Evolutionary conservation across 1,140 invertebrate genomes (phyloP), one percentile per base, ranked within the genome.

Genomic region (Sycobia sp.): DNA sequence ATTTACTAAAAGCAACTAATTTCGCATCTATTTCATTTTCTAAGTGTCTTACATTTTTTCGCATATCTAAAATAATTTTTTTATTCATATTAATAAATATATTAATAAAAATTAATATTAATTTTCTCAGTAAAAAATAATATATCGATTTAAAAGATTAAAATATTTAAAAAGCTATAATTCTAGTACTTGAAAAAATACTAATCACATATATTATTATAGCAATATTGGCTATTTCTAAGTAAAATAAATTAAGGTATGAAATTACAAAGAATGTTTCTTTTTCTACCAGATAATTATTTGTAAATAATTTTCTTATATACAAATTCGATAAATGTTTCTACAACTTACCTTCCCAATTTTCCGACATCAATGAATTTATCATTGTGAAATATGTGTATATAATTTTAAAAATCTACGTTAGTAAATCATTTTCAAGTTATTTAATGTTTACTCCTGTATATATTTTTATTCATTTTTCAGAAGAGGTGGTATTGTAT

Each of bases 21-120:
- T 98, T 98, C 3, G 95, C 84, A 82, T 98, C 96, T 66, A 98
- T 95, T 78, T 98, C 96, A 87, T 97, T 98, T 85, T 98, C 97
- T 25, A 98, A 81, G 65, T 92, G 88, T 62, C 96, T 84, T 0
- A 96, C 96, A 81, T 96, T 92, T 76, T 96, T 96, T 46, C 95
- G 84, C 44, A 98, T 82, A 82, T 96, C 96, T 97, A 72, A 55
- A 85, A 82, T 44, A 14, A 29, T 11, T 25, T 27, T 22, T 22
- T 22, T 46, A 57, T 34, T 43, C 27, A 9, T 16, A 39, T 39
- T 27, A 14, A 36, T 29, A 13, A 22, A 51, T 36, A n/a, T 36
- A 18, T 2, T 25, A 46, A 13, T 4, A 46, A 23, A 46, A 9
- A 25, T 13, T 23, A 25, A 46, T 25, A 20, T 11, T 39, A 9